These are phyloP conservation scores for Spatulosminthurus flaviceps DNA, from an alignment of 2,888 invertebrate genomes.

Conservation along the genomic window DNA sequence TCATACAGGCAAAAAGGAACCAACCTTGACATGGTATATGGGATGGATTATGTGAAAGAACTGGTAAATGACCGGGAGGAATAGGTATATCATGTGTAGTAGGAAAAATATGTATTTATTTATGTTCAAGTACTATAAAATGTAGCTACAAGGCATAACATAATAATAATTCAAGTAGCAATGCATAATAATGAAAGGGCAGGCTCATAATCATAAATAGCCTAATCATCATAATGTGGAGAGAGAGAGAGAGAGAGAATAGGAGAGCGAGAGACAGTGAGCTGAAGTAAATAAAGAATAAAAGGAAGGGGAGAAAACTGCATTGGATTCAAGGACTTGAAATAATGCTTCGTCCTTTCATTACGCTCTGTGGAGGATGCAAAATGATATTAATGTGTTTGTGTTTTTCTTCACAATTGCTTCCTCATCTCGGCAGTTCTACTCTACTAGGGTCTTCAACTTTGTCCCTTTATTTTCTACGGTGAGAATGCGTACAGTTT, in stretches of 20 bases:
- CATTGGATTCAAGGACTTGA: slow-evolving; percentile 38
- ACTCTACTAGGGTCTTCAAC: not conserved
- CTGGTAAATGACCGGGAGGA: not conserved
- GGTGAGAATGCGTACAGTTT: no score
- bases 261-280: slow-evolving; percentile 4
- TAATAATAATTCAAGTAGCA: not conserved
- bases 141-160: not conserved
- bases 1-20: not conserved
- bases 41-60: not conserved
- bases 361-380: slow-evolving; percentile 11
- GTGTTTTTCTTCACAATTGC: slow-evolving; percentile 4
- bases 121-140: no score
- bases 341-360: slow-evolving; percentile 16
- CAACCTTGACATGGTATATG: not conserved
- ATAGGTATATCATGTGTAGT: not conserved
- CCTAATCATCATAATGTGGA: slow-evolving; percentile 22
- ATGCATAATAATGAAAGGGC: slow-evolving; percentile 19
- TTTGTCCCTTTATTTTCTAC: not conserved
- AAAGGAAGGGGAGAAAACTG: slow-evolving; percentile 29
- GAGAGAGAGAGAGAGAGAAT: not conserved
- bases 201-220: slow-evolving; percentile 30
- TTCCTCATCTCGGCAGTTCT: not conserved
- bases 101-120: not conserved
- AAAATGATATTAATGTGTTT: slow-evolving; percentile 33
- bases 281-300: slow-evolving; percentile 16